These are phyloP conservation scores for Microplitis mediator DNA, from an alignment of 1,140 invertebrate species.

Conservation along the genomic window DNA sequence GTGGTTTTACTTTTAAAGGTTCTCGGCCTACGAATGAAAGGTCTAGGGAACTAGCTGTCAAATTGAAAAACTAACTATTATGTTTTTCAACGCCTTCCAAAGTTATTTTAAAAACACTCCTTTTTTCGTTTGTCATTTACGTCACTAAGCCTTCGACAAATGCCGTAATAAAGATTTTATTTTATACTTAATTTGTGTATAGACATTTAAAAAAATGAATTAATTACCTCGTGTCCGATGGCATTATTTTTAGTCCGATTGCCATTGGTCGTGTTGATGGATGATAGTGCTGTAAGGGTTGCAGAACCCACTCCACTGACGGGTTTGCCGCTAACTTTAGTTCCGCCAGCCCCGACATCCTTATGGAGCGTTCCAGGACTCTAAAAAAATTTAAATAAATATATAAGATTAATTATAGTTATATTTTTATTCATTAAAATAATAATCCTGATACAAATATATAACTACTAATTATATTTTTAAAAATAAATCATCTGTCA, in stretches of 20 bases:
- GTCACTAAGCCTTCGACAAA: background rate
- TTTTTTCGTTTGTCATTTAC: background rate
- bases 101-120: background rate
- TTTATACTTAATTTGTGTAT: no score
- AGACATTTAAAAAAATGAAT: background rate
- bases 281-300: conserved; percentile 59
- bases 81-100: background rate
- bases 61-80: background rate
- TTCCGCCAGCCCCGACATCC: conserved; percentile 59
- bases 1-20: conserved; percentile 2
- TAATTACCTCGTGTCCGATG: conserved; percentile 57
- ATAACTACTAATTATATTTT: background rate
- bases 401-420: conserved; percentile 15
- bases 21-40: background rate
- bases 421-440: no score
- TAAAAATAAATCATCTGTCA: background rate
- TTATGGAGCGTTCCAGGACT: conserved; percentile 62
- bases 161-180: background rate
- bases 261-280: conserved; percentile 57
- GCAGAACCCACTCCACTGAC: conserved; percentile 57
- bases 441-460: no score
- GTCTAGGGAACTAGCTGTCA: background rate
- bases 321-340: conserved; percentile 59
- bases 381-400: conserved; percentile 46
- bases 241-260: conserved; percentile 56